These are phyloP conservation scores for Eupsittula cactorum DNA, from an alignment of 2,113 vertebrate species.

Conservation along the genomic window DNA sequence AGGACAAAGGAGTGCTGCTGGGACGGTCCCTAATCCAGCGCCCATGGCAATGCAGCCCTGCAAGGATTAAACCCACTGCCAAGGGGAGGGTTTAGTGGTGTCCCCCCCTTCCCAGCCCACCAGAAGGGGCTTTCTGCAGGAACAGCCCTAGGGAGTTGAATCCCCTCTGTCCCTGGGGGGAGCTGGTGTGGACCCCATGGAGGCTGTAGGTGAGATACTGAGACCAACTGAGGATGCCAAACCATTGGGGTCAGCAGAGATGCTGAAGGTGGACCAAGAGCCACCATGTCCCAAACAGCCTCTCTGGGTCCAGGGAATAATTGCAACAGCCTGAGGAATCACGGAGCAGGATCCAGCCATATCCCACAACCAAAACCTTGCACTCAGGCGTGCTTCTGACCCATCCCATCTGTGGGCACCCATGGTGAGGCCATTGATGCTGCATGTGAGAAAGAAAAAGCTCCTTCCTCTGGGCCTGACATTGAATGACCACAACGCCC, in stretches of 20 bases:
- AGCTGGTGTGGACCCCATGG: fast-evolving
- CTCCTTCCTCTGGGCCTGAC: background rate
- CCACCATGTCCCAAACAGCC: background rate
- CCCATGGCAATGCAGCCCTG: slow-evolving; percentile 41
- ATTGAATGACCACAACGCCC: background rate
- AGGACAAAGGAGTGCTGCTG: slow-evolving; percentile 63
- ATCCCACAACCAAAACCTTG: fast-evolving
- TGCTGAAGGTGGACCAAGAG: background rate
- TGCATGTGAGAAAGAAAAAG: background rate
- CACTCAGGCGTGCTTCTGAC: background rate
- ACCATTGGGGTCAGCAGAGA: background rate
- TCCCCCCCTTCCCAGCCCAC: background rate
- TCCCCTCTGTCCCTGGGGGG: background rate
- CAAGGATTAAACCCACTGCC: slow-evolving; percentile 67
- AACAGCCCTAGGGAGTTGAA: background rate
- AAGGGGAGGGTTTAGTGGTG: background rate
- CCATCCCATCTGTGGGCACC: background rate
- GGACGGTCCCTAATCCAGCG: slow-evolving; percentile 66
- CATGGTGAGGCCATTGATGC: fast-evolving
- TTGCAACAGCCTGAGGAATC: background rate
- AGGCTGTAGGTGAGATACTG: background rate
- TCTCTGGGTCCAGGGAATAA: background rate
- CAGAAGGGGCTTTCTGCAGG: background rate
- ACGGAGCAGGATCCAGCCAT: background rate
- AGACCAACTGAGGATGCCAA: background rate